These are phyloP conservation scores for Metaphire vulgaris DNA, from an alignment of 1,140 invertebrate genomes.

Conservation along the genomic window DNA sequence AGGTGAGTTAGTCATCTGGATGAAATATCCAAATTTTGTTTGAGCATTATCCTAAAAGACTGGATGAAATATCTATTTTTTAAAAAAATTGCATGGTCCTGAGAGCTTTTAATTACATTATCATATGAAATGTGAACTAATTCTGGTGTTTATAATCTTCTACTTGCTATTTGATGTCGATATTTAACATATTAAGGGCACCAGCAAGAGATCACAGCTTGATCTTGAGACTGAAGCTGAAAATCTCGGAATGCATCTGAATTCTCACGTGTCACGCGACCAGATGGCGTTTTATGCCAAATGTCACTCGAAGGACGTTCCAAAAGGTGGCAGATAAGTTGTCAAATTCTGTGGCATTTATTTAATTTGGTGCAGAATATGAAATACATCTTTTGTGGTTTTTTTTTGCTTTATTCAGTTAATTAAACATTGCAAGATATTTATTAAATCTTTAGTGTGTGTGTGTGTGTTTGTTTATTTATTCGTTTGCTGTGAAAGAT, in stretches of 20 bases:
- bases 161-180: too few relatives aligned
- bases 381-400: conserved; percentile 11
- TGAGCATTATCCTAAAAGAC: too few relatives aligned
- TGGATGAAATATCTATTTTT: too few relatives aligned
- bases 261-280: conserved; percentile 93
- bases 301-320: conserved; percentile 85
- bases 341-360: too few relatives aligned
- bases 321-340: too few relatives aligned
- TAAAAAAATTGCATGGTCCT: too few relatives aligned
- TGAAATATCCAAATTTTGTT: neutral
- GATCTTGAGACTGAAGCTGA: conserved; percentile 95
- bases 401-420: neutral
- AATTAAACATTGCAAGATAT: neutral
- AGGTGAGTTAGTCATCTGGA: conserved; percentile 60
- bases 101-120: too few relatives aligned
- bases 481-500: neutral
- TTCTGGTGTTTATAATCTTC: too few relatives aligned
- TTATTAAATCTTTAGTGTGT: neutral
- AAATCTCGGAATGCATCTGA: conserved; percentile 96
- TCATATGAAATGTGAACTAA: too few relatives aligned
- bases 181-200: too few relatives aligned
- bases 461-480: neutral
- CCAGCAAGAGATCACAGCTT: conserved; percentile 83
- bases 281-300: conserved; percentile 99
- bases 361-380: conserved; percentile 22